Base-by-base conservation (phyloP, 30 jellyfish, hydroid and myxozoan species). In the Rhopilema esculentum region DNA sequence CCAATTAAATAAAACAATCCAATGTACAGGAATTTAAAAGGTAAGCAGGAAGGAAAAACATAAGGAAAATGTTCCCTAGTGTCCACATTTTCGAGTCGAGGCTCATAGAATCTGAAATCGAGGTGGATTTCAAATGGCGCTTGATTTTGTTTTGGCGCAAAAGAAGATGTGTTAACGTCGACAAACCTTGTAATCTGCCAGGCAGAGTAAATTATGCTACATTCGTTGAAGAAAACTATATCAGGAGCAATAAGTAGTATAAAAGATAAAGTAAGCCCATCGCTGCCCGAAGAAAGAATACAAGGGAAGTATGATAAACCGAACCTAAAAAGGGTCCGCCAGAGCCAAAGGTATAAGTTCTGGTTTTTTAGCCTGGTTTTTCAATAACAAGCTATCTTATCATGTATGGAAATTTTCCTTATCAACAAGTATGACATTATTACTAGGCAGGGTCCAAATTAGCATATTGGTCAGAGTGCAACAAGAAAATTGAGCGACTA, bases 161-260 rank as follows among this genome's bases (percentile, higher is more conserved):
- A 2, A 12, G 57, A 40, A 6, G 12, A 40, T 2, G 57, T 6
- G 57, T 40, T 40, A 40, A 2, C n/a, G n/a, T n/a, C n/a, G n/a
- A n/a, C n/a, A n/a, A n/a, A n/a, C n/a, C n/a, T n/a, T n/a, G n/a
- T 40, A 40, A 26, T 27, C 65, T 71, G 23, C 23, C 15, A 6
- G 64, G 66, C 22, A 73, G 69, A 30, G 22, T 64, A 30, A 73
- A 73, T 23, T 0, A 73, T 73, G 84, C 48, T 73, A 0, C 64
- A 73, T 40, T 73, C 84, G 1, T 73, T 73, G 48, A 73, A 33
- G 51, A 20, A 73, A 7, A 33, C n/a, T 73, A 30, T 73, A 17
- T 32, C 69, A 16, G 51, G 1, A 19, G 40, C 84, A 33, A 26
- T 73, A 21, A 48, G 51, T 17, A 48, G 17, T n/a, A 12, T 73